These are phyloP conservation scores for Trichopoda pennipes DNA, from an alignment of 2,888 invertebrate species.

Conservation along the genomic window DNA sequence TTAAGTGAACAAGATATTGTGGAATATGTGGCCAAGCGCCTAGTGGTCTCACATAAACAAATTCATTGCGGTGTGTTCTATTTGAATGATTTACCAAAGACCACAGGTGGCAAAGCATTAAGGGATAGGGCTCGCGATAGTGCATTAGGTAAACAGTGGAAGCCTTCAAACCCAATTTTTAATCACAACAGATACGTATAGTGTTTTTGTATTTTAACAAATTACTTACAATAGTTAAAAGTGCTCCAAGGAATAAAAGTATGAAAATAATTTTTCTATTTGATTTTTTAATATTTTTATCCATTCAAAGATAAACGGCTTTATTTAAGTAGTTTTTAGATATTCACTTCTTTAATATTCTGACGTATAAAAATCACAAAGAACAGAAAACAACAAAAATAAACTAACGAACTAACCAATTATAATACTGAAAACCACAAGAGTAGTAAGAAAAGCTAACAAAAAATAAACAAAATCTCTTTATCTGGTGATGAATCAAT, in stretches of 20 bases:
- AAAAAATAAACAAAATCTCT: constrained; percentile 40
- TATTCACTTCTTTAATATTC: not conserved
- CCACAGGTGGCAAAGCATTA: constrained; percentile 76
- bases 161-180: constrained; percentile 63
- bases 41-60: constrained; percentile 76
- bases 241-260: no score
- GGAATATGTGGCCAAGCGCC: constrained; percentile 75
- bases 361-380: constrained; percentile 19
- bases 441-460: not conserved
- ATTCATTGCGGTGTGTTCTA: constrained; percentile 78
- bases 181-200: constrained; percentile 28
- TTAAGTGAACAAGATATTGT: constrained; percentile 76
- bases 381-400: not conserved
- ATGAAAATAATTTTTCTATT: no score
- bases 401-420: constrained; percentile 25
- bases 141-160: constrained; percentile 76
- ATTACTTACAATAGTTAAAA: no score
- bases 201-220: not conserved
- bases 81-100: constrained; percentile 75
- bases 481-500: constrained; percentile 62
- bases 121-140: constrained; percentile 75
- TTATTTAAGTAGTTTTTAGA: not conserved
- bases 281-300: no score
- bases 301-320: constrained; percentile 1
- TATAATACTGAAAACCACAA: constrained; percentile 24